A percentile compares a stretch with the other conserved stretches of the same genome.
Evolutionary conservation across 1,140 invertebrate species (phyloP).

Genomic region (Caenorhabditis tropicalis): DNA sequence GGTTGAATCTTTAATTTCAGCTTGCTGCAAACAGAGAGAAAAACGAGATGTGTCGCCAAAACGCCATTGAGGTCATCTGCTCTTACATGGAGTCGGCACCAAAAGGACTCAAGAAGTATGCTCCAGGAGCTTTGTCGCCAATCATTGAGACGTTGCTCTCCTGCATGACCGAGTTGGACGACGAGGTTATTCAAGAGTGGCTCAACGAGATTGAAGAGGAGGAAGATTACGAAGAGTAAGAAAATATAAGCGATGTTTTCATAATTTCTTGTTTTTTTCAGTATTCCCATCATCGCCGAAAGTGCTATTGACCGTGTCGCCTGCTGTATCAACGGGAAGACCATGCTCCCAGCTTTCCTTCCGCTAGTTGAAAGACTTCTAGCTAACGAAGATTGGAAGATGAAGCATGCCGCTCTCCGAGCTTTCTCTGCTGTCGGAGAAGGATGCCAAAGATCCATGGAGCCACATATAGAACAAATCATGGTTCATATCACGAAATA

Average conservation of each 20-base stretch:
- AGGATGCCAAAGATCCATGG: constrained; percentile 98
- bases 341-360: constrained; percentile 87
- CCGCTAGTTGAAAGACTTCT: constrained; percentile 73
- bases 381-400: constrained; percentile 74
- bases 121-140: constrained; percentile 68
- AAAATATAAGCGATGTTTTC: background rate
- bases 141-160: constrained; percentile 77
- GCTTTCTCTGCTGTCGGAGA: constrained; percentile 96
- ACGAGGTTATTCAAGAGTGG: constrained; percentile 88
- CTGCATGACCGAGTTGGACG: constrained; percentile 95
- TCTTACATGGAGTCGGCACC: constrained; percentile 92
- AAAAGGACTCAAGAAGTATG: constrained; percentile 87
- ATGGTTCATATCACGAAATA: constrained; percentile 86
- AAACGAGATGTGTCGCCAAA: constrained; percentile 85
- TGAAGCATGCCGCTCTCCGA: constrained; percentile 92
- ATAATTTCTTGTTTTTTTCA: no score
- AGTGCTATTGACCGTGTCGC: constrained; percentile 93
- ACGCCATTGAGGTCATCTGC: constrained; percentile 90
- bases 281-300: constrained; percentile 92
- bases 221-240: constrained; percentile 82
- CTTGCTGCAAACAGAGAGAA: constrained; percentile 80
- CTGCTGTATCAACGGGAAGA: constrained; percentile 93
- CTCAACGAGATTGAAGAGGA: constrained; percentile 79
- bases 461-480: constrained; percentile 86
- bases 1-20: constrained; percentile 59